Evolutionary conservation across 2,797 vertebrate species (phyloP).

Genomic region (Acridotheres tristis): DNA sequence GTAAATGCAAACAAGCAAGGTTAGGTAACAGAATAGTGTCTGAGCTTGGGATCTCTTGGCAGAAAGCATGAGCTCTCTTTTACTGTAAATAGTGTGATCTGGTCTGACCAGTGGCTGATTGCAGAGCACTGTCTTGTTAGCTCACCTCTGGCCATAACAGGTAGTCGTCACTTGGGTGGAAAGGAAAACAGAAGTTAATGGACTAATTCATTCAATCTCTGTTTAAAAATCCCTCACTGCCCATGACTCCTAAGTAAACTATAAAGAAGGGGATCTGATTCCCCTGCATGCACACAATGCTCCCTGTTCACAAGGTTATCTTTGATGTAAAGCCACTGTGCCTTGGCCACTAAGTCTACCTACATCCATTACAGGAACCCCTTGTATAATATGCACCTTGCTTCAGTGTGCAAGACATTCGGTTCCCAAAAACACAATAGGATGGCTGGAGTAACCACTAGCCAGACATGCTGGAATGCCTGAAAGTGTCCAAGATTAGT

Average conservation of each 20-base stretch:
- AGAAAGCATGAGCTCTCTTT: neutral
- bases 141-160: neutral
- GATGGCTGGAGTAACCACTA: constrained; percentile 46
- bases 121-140: neutral
- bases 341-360: neutral
- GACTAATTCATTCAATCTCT: constrained; percentile 8
- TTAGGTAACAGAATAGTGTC: neutral
- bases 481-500: constrained; percentile 58
- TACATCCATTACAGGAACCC: neutral
- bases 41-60: neutral
- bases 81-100: neutral
- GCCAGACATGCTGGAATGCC: constrained; percentile 62
- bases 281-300: neutral
- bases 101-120: neutral
- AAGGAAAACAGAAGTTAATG: constrained; percentile 29
- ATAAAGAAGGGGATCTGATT: neutral
- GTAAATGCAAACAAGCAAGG: neutral
- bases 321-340: neutral
- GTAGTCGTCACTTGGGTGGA: neutral
- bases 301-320: neutral
- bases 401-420: neutral
- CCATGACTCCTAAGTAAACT: neutral
- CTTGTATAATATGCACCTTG: constrained; percentile 30
- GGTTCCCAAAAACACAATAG: constrained; percentile 34
- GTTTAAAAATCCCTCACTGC: neutral